Base-by-base conservation (phyloP, 2,888 invertebrate genomes). In the Hedya salicella region DNA sequence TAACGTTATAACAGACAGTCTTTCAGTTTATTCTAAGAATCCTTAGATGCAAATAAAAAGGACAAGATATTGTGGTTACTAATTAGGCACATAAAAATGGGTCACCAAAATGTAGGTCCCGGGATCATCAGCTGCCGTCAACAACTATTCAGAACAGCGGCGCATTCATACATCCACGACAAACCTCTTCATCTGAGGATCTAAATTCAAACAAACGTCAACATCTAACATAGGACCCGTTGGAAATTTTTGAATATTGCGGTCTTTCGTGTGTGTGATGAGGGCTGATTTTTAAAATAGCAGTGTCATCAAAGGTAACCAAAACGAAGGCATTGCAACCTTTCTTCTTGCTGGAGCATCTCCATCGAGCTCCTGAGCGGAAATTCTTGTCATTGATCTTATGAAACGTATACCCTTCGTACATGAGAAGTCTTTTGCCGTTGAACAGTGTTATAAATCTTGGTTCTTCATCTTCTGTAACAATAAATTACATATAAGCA, bases 281-380 rank as follows among this genome's bases (percentile, higher is more conserved):
- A 30, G 56, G 42, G 32, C 63, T 63, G 16, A 63, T 49, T 42
- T 56, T 63, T 6, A 63, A 49, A 14, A 63, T 49, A 16, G 40
- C 56, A 2, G 63, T 25, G 32, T 63, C 63, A 3, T 63, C 63
- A 9, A 63, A 63, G 44, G 56, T 56, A n/a, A 63, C 63, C 49
- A 63, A n/a, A 0, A 63, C 49, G 32, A 49, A 63, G 32, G 63
- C 56, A 32, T 63, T 63, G 42, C 68, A 68, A 3, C 68, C 68
- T 40, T 68, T 68, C 42, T 63, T 59, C 53, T 60, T 53, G 59
- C 64, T 64, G 3, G 68, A 68, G 36, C 68, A 68, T 16, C 64
- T 44, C 68, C 68, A 68, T 0, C 68, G 63, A 19, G 63, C 63
- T 8, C 64, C 62, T 3, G 53, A 16, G 3, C 56, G 56, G 49